Evolutionary conservation across 2,888 invertebrate genomes (phyloP).

Genomic region (Eucera pruinosa): DNA sequence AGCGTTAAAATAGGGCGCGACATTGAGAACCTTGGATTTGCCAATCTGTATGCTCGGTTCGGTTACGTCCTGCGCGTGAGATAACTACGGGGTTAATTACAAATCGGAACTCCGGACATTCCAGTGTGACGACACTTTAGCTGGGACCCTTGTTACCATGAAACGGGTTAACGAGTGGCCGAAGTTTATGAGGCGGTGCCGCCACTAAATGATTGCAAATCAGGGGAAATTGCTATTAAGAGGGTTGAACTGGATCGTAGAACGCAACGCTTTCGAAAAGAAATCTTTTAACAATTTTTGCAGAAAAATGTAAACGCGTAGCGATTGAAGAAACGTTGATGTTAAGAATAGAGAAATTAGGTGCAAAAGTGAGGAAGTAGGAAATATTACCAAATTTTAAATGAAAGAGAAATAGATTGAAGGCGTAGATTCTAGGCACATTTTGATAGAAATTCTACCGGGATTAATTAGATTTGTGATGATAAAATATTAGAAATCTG

Average conservation of each 20-base stretch:
- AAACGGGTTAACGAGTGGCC: conserved; percentile 56
- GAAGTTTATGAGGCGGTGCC: conserved; percentile 47
- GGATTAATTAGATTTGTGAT: too few relatives aligned
- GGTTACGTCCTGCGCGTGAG: conserved; percentile 30
- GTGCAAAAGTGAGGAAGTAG: too few relatives aligned
- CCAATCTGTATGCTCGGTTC: conserved; percentile 1
- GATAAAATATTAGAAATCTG: too few relatives aligned
- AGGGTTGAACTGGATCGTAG: not conserved
- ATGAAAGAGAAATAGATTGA: too few relatives aligned
- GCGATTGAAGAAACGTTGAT: not conserved
- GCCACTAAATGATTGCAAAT: conserved; percentile 30
- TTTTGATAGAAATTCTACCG: too few relatives aligned
- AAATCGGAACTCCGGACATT: conserved; percentile 54
- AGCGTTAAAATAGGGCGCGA: conserved; percentile 51
- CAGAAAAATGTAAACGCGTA: not conserved
- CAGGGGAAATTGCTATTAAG: conserved; percentile 3
- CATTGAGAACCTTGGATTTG: conserved; percentile 23
- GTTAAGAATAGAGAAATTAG: not conserved
- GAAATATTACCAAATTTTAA: too few relatives aligned
- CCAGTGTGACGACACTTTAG: conserved; percentile 30
- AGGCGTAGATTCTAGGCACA: too few relatives aligned
- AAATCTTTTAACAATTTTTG: conserved; percentile 19
- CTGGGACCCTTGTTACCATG: conserved; percentile 49
- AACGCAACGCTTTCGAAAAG: not conserved
- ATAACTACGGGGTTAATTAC: conserved; percentile 65